These are phyloP conservation scores for Phortica okadai DNA, from an alignment of 2,888 invertebrate species.

Conservation along the genomic window DNA sequence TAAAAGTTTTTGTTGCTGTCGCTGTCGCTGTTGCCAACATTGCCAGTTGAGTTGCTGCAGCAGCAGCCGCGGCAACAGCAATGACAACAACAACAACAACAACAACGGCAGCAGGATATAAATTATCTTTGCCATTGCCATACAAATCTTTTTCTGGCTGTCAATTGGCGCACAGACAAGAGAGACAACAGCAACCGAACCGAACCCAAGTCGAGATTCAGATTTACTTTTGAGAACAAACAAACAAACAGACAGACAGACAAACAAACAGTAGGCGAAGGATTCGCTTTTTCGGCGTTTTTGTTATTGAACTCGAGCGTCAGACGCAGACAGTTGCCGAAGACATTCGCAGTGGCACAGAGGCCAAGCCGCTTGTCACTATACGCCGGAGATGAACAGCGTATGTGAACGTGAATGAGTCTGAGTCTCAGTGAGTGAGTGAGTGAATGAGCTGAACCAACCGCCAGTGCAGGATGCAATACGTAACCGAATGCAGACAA, in stretches of 20 bases:
- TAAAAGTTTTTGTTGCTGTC: slow-evolving; percentile 58
- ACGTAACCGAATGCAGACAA: slow-evolving; percentile 8
- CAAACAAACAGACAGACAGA: slow-evolving; percentile 25
- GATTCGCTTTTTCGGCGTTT: slow-evolving; percentile 13
- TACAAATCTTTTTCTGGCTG: slow-evolving; percentile 55
- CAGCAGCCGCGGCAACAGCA: neutral
- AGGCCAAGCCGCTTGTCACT: slow-evolving; percentile 15
- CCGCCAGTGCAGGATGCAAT: slow-evolving; percentile 14
- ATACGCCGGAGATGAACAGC: neutral
- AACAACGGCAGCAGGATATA: slow-evolving; percentile 54
- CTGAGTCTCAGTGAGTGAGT: slow-evolving; percentile 28
- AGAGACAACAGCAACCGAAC: slow-evolving; percentile 29
- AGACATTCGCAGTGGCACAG: neutral
- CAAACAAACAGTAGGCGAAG: slow-evolving; percentile 13
- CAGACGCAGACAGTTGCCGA: slow-evolving; percentile 35
- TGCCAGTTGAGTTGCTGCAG: neutral
- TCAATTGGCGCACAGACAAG: slow-evolving; percentile 17
- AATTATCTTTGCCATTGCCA: slow-evolving; percentile 64
- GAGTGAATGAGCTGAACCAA: neutral
- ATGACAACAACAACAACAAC: neutral
- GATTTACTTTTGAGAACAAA: slow-evolving; percentile 23
- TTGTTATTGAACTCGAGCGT: slow-evolving; percentile 10
- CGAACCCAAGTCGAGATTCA: slow-evolving; percentile 13
- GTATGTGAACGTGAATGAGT: slow-evolving; percentile 55
- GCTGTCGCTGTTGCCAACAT: neutral